phyloP scores from a whole-genome alignment of 2,888 invertebrate species.

The Campaea margaritaria region DNA sequence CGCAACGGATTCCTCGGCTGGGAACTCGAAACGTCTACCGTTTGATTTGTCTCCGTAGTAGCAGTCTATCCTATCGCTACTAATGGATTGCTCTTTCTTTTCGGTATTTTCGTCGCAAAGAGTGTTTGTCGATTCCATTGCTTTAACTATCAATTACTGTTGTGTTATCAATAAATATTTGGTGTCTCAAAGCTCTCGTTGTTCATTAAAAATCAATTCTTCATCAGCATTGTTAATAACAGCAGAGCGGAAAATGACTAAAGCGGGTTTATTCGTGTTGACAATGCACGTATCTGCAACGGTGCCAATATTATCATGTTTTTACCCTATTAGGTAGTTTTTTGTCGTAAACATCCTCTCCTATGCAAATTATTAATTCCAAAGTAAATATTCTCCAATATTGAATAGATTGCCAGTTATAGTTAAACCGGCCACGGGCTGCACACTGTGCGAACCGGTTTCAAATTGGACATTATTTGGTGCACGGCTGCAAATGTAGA shows the following conservation, averaged over 20 bases:
- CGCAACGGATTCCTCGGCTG: conserved; percentile 48
- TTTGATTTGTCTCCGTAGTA: conserved; percentile 33
- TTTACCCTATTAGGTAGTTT: too few species aligned
- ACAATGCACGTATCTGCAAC: too few species aligned
- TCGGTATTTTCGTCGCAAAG: not conserved
- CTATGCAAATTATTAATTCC: too few species aligned
- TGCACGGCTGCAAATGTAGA: conserved; percentile 45
- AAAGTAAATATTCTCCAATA: not conserved
- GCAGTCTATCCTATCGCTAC: conserved; percentile 11
- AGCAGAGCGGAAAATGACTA: too few species aligned
- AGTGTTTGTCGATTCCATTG: not conserved
- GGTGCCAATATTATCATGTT: too few species aligned
- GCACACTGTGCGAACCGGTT: conserved; percentile 22
- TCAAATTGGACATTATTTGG: conserved; percentile 30
- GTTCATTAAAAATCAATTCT: too few species aligned
- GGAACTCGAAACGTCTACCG: conserved; percentile 24
- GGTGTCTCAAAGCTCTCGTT: too few species aligned
- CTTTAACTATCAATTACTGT: not conserved
- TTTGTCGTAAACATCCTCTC: too few species aligned
- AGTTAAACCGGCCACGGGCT: conserved; percentile 8
- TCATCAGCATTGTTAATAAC: too few species aligned
- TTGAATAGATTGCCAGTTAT: not conserved
- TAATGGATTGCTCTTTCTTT: conserved; percentile 22
- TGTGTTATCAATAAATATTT: too few species aligned
- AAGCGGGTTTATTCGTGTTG: too few species aligned